Conservation (phyloP, 2,797 vertebrate genomes). For the Jordanella pulchra region DNA sequence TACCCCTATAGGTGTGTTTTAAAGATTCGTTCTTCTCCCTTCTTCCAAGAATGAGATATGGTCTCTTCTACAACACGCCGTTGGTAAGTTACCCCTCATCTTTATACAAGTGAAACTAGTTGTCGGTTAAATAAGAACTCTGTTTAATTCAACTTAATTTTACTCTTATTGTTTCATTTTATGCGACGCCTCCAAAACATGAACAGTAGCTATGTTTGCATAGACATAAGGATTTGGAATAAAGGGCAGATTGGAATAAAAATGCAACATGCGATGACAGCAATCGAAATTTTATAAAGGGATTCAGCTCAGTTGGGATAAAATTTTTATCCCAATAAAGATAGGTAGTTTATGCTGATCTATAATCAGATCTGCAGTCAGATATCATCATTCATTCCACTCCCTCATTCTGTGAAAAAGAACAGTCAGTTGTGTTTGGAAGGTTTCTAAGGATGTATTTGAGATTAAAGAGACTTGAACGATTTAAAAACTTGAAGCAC, state of each 20-base stretch:
- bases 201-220: neutral
- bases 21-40: slow-evolving; percentile 92
- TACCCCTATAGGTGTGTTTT: slow-evolving; percentile 88
- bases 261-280: no score
- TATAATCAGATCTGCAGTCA: no score
- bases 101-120: neutral
- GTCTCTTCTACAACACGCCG: slow-evolving; percentile 97
- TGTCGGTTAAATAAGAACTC: neutral
- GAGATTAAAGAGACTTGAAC: neutral
- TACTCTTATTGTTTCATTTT: neutral
- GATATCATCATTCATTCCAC: no score
- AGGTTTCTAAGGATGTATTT: neutral
- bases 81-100: slow-evolving; percentile 81
- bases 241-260: no score
- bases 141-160: neutral
- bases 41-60: slow-evolving; percentile 94
- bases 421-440: neutral
- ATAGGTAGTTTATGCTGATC: no score
- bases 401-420: no score
- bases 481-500: neutral
- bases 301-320: no score
- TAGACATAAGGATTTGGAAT: no score
- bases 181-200: neutral
- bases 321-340: no score
- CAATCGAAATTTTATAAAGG: no score